These are phyloP conservation scores for Pteruthius melanotis DNA, from an alignment of 2,113 vertebrate species.

Conservation along the genomic window DNA sequence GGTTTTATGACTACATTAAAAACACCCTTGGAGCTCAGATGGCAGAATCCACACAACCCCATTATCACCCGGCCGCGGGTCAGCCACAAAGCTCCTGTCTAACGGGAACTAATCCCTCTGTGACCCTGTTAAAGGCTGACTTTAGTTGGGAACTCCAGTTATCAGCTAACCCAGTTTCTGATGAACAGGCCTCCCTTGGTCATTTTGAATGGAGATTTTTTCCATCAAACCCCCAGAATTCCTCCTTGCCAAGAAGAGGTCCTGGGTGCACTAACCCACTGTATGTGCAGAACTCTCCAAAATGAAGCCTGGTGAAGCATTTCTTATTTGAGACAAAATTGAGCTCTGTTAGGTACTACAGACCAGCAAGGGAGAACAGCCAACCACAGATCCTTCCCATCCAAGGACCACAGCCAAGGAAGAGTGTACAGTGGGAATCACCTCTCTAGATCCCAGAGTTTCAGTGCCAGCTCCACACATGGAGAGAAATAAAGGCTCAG, in stretches of 20 bases:
- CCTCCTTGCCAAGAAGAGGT: neutral
- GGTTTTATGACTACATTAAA: neutral
- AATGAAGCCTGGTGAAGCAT: neutral
- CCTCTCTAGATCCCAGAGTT: neutral
- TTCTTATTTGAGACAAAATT: neutral
- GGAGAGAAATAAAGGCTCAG: neutral
- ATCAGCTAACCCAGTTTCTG: neutral
- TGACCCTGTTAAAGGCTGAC: conserved; percentile 21
- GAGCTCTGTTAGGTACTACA: neutral
- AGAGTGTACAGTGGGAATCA: neutral
- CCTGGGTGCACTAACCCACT: neutral
- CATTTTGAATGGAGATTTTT: neutral
- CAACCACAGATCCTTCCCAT: neutral
- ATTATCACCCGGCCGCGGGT: neutral
- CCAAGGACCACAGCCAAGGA: neutral
- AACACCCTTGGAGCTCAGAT: neutral
- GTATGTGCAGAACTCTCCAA: neutral
- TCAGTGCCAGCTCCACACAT: neutral
- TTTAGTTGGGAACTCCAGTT: neutral
- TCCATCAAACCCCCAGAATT: neutral
- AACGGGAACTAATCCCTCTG: neutral
- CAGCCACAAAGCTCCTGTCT: conserved; percentile 7
- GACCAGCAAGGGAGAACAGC: neutral
- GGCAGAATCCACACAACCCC: neutral
- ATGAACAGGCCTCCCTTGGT: neutral